Conservation (phyloP, 2,113 vertebrate genomes). For the Perccottus glenii region DNA sequence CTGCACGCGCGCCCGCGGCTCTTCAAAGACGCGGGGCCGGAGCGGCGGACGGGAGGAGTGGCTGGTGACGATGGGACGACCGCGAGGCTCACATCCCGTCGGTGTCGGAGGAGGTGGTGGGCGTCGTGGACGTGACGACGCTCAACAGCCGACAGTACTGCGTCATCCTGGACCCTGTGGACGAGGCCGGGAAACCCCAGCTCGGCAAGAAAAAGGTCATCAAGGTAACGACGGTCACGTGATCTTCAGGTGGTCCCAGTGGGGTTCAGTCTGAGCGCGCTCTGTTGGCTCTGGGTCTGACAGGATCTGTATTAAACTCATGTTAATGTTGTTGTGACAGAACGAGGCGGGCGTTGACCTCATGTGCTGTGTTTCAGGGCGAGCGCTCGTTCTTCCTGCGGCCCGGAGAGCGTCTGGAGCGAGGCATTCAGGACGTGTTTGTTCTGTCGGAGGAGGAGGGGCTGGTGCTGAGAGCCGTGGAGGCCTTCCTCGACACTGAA, state of each 20-base stretch:
- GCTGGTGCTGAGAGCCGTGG: slow-evolving; percentile 84
- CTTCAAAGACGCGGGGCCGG: slow-evolving; percentile 77
- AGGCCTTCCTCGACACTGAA: slow-evolving; percentile 80
- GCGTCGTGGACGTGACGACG: slow-evolving; percentile 85
- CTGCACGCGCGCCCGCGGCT: slow-evolving; percentile 85
- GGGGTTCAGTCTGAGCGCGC: no score
- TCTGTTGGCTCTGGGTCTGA: no score
- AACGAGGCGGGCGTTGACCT: no score
- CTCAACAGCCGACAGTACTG: slow-evolving; percentile 87
- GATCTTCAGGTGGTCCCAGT: no score
- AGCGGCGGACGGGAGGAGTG: slow-evolving; percentile 88
- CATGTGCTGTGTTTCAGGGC: slow-evolving; percentile 73
- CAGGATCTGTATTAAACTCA: no score
- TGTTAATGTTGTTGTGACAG: no score
- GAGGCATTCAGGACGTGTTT: slow-evolving; percentile 86
- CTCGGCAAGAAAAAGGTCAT: slow-evolving; percentile 88
- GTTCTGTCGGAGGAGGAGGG: slow-evolving; percentile 90
- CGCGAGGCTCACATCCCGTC: slow-evolving; percentile 88
- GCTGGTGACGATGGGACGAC: slow-evolving; percentile 85
- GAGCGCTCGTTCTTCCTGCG: slow-evolving; percentile 91
- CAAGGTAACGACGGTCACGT: slow-evolving; percentile 77
- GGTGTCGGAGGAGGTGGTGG: slow-evolving; percentile 87
- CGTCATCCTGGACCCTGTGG: slow-evolving; percentile 87
- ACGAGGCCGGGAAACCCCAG: slow-evolving; percentile 84
- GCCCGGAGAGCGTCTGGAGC: slow-evolving; percentile 84